Evolutionary conservation across 1,140 invertebrate species (phyloP).

Genomic region (Meteorus sp.): DNA sequence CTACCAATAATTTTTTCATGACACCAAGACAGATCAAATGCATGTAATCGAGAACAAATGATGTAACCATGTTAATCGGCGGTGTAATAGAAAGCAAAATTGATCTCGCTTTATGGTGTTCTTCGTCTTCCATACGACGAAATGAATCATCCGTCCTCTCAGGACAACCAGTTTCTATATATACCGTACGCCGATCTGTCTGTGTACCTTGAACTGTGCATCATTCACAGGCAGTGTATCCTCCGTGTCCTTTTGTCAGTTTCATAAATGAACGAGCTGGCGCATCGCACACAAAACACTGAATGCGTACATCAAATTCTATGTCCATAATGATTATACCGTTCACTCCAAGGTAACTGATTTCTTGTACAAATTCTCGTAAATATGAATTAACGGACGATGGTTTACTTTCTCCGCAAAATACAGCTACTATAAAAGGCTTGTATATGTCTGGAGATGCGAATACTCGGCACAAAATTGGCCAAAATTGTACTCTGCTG

Average conservation of each 20-base stretch:
- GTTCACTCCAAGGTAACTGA: constrained; percentile 19
- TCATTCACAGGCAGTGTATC: constrained; percentile 19
- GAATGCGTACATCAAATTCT: constrained; percentile 10
- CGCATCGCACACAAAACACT: constrained; percentile 29
- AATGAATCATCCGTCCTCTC: constrained; percentile 14
- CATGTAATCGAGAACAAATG: constrained; percentile 23
- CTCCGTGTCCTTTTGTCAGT: neutral
- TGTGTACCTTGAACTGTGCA: constrained; percentile 14
- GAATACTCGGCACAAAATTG: constrained; percentile 25
- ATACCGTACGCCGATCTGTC: constrained; percentile 17
- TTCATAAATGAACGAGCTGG: constrained; percentile 28
- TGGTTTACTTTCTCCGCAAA: constrained; percentile 22
- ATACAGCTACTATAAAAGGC: constrained; percentile 25
- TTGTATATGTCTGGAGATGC: constrained; percentile 19
- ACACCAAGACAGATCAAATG: constrained; percentile 22
- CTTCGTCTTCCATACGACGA: constrained; percentile 6
- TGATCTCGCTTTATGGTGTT: constrained; percentile 10
- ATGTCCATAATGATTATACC: constrained; percentile 16
- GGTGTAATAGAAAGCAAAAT: neutral
- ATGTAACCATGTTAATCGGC: constrained; percentile 7
- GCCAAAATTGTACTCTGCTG: constrained; percentile 26
- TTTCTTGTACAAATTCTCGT: constrained; percentile 24
- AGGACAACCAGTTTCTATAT: neutral
- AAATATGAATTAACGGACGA: constrained; percentile 13
- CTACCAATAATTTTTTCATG: constrained; percentile 14